Percentiles rank a stretch among this genome's conserved stretches.
Evolutionary conservation across 37 sponge, comb jelly and placozoan species (phyloP).

Genomic region (Spongilla lacustris): DNA sequence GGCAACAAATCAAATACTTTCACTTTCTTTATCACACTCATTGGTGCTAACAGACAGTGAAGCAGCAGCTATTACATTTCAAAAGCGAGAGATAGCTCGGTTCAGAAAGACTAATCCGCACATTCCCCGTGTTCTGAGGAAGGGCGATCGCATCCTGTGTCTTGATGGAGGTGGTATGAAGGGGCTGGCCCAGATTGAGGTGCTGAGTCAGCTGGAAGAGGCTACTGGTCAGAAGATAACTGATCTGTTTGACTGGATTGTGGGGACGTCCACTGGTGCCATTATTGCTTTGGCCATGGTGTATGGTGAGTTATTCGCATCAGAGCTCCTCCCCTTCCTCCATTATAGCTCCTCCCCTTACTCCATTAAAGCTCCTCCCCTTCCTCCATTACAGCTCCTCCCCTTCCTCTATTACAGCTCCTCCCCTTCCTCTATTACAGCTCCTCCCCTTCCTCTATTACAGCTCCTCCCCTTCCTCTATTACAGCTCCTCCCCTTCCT

Average conservation of each 20-base stretch:
- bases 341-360: no score
- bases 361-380: no score
- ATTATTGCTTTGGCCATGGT: constrained; percentile 41
- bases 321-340: no score
- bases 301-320: neutral
- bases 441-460: no score
- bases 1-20: neutral
- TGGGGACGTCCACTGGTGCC: constrained; percentile 43
- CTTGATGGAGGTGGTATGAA: constrained; percentile 51
- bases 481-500: no score
- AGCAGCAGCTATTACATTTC: neutral
- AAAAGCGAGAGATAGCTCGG: neutral
- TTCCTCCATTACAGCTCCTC: no score
- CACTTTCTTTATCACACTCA: neutral
- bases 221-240: constrained; percentile 24
- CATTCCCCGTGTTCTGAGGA: neutral
- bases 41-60: neutral
- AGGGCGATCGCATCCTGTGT: constrained; percentile 16
- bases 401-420: no score
- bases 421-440: no score
- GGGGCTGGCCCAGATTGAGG: constrained; percentile 38
- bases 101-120: neutral
- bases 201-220: constrained; percentile 22
- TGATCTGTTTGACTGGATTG: constrained; percentile 53
- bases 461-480: no score